Evolutionary conservation across 2,888 invertebrate genomes (phyloP), one percentile per base, ranked within the genome.

Genomic region (Epiblema foenella): DNA sequence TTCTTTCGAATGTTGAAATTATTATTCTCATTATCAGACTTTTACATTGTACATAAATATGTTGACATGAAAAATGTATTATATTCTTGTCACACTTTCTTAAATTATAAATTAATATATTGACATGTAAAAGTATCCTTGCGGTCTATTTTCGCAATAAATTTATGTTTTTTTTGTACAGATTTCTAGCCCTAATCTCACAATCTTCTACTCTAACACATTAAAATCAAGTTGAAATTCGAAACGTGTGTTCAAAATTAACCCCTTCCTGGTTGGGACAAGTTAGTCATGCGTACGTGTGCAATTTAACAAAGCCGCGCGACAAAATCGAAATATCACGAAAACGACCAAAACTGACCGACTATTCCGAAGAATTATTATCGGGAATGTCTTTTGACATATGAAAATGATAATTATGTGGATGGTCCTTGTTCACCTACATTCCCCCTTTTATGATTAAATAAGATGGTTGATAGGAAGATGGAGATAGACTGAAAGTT

Each of bases 281-380:
- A 54, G 29, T 54, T 54, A 24, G 54, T 29, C 15, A 24, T 24
- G 54, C 24, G 54, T 11, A 54, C 24, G 54, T 54, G 54, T 54
- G 24, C 54, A 24, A 54, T 54, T 54, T 54, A 15, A 54, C 54
- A 54, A 54, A 54, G 24, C 54, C 54, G 7, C 29, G 54, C 29
- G 24, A 54, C 54, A 54, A 54, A 54, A 54, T 54, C 24, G 54
- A 15, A 42, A 12, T 3, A 15, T 42, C 15, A 42, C 42, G 12
- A 42, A 42, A 54, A 24, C 12, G 24, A 7, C 15, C 24, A 24
- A 7, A 29, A n/a, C 54, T 54, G 29, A 54, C 29, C 54, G 54
- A 54, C 12, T 54, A 24, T 54, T 54, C 15, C 54, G 54, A 24
- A 42, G 4, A 12, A 4, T 12, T 42, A 5, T 4, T 15, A 15